A percentile compares a stretch with the other conserved stretches of the same genome.
These are phyloP conservation scores for Onchidella celtica DNA, from an alignment of 2,888 invertebrate species.

Conservation along the genomic window DNA sequence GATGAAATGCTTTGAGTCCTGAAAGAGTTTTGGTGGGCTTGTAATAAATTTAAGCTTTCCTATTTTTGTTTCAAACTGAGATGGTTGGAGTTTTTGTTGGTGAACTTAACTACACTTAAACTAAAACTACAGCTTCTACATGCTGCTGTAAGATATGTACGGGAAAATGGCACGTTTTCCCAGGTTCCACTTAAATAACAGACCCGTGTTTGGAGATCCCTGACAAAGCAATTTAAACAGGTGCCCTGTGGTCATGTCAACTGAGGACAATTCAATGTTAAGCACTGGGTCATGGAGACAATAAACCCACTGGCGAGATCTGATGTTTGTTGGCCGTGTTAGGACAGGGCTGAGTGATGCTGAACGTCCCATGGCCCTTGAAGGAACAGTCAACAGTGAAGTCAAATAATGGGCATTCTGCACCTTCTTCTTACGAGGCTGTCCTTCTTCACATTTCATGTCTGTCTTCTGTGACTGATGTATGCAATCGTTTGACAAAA, in stretches of 20 bases:
- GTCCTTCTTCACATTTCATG: too few relatives aligned
- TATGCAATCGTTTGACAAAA: too few relatives aligned
- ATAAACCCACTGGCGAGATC: neutral
- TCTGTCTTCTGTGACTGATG: too few relatives aligned
- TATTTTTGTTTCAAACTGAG: too few relatives aligned
- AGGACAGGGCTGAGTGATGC: neutral
- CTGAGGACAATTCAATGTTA: neutral
- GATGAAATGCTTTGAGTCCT: too few relatives aligned
- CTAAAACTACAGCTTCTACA: too few relatives aligned
- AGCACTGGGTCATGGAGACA: neutral
- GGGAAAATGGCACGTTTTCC: neutral
- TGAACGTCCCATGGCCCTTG: neutral
- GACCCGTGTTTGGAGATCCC: slow-evolving; percentile 14
- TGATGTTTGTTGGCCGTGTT: slow-evolving; percentile 32
- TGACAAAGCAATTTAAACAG: neutral
- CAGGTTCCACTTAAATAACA: neutral
- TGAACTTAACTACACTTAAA: too few relatives aligned
- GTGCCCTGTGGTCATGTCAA: slow-evolving; percentile 1
- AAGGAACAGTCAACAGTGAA: neutral
- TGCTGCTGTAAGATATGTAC: slow-evolving; percentile 7
- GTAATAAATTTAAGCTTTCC: too few relatives aligned
- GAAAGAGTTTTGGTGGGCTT: too few relatives aligned
- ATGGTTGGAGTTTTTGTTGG: too few relatives aligned
- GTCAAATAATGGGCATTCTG: slow-evolving; percentile 13
- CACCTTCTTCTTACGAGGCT: neutral